Evolutionary conservation across 2,113 vertebrate genomes (phyloP), one percentile per base, ranked within the genome.

Genomic region (Xenopus laevis): DNA sequence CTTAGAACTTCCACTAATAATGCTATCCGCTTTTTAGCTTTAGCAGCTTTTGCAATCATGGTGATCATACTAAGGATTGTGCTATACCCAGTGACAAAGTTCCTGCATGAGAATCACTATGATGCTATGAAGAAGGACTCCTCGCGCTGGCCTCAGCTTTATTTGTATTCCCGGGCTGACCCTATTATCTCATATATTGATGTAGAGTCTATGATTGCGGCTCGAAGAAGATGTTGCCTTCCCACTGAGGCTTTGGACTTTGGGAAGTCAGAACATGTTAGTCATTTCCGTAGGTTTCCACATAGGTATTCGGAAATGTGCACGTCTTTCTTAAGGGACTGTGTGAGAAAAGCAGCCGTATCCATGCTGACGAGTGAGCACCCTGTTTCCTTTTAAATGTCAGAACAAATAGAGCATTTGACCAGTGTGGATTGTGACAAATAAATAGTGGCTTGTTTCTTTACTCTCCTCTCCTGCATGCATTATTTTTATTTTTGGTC

Each of bases 61-160:
- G 83, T 92, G 0, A 77, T 93, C 65, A 78, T 93, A 45, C 74
- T 97, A 79, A 86, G 92, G 40, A 46, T 95, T 7, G 62, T 97
- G 59, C 83, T 99, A 4, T 93, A 97, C 71, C 94, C 96, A 0
- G 2, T 96, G 83, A 96, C 95, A 0, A 92, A 92, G 79, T 90
- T 93, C 82, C 66, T 97, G 73, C 94, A 98, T 55, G 87, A 92
- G 82, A 94, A 88, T 86, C 95, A 96, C 65, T 99, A 96, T 0
- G 94, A 98, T 0, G 91, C 87, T 3, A 88, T 98, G 79, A 86
- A 86, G 83, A 82, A 87, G 0, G 78, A 84, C 0, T 91, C 93
- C 0, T 94, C 94, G 0, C 65, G 84, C 74, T 99, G 97, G 97
- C 96, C 97, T 0, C 95, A 99, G 82, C 90, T 97, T 71, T 95